Base-by-base conservation (phyloP, 30 jellyfish, hydroid and myxozoan species). In the Aurelia aurita complex sp. Pacific region DNA sequence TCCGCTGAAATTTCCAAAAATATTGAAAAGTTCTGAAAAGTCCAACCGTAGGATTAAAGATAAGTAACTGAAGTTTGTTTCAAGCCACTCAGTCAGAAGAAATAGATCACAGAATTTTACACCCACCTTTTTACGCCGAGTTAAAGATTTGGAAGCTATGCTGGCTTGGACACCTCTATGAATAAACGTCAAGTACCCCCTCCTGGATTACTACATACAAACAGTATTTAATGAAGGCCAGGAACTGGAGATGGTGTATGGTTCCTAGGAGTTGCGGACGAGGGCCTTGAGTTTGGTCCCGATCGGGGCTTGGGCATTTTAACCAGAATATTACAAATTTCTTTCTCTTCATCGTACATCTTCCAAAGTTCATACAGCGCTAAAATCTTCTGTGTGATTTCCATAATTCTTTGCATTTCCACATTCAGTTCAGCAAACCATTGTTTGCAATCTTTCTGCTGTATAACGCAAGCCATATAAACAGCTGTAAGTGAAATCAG, bases 271-370 rank as follows among this genome's bases (percentile, higher is more conserved):
- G 97, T 89, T 4, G 98, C 85, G 12, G 98, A 92, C 5, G 97
- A 81, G 14, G 98, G 98, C 59, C 98, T 42, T 51, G 98, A 92
- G 63, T 69, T 85, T 42, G 96, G 97, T 19, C 87, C 80, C 12
- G 95, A 87, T 83, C 87, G 83, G 7, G 98, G 98, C 66, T 92
- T 92, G 0, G 98, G 98, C 98, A 92, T 92, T 83, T 92, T 92
- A 57, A 74, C 77, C 54, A 92, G 59, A 5, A 92, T 66, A 13
- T 83, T 74, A 33, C 97, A 82, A 3, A 92, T 69, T 77, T 92
- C 98, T 54, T 88, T 89, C 53, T 92, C 88, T 50, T 92, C 98
- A 64, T 92, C 97, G 73, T 77, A 92, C n/a, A 51, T 84, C 62
- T 88, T 92, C 98, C 98, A 92, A 8, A 87, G 78, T 87, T 92